phyloP scores from a whole-genome alignment of 64 coral and sea anemone species.

The Acropora tenuis region DNA sequence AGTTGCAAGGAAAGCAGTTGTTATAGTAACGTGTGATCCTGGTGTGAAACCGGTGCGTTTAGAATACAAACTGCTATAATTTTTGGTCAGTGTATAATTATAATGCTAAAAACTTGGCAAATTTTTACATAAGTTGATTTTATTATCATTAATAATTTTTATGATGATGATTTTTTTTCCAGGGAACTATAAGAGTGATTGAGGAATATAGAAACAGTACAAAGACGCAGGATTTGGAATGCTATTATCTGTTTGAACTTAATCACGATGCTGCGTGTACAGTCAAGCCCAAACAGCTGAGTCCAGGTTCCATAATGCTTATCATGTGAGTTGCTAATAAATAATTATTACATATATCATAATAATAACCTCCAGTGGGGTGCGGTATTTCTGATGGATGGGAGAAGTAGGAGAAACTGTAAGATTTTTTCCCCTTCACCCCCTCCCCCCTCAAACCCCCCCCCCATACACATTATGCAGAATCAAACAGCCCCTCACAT shows the following conservation, averaged over 20 bases:
- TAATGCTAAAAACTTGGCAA: too few species aligned
- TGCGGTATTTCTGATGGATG: too few species aligned
- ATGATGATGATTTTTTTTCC: neutral
- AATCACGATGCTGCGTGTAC: constrained; percentile 75
- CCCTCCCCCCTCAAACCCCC: too few species aligned
- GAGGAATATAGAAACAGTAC: constrained; percentile 49
- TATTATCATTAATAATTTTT: neutral
- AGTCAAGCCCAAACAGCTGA: constrained; percentile 43
- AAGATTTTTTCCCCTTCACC: too few species aligned
- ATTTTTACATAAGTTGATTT: neutral
- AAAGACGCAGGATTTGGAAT: neutral
- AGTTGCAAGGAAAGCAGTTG: neutral
- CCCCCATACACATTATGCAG: too few species aligned
- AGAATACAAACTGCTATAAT: too few species aligned
- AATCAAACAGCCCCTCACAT: too few species aligned
- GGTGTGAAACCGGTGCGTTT: constrained; percentile 33
- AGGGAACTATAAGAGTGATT: constrained; percentile 46
- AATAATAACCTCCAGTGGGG: too few species aligned
- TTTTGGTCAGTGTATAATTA: too few species aligned
- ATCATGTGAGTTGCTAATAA: constrained; percentile 63
- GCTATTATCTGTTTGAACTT: constrained; percentile 84
- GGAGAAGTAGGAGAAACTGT: too few species aligned
- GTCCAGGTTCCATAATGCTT: constrained; percentile 74
- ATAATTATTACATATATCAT: neutral
- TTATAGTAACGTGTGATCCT: constrained; percentile 67